phyloP scores from a whole-genome alignment of 1,140 invertebrate species.

The Heliconius congener region DNA sequence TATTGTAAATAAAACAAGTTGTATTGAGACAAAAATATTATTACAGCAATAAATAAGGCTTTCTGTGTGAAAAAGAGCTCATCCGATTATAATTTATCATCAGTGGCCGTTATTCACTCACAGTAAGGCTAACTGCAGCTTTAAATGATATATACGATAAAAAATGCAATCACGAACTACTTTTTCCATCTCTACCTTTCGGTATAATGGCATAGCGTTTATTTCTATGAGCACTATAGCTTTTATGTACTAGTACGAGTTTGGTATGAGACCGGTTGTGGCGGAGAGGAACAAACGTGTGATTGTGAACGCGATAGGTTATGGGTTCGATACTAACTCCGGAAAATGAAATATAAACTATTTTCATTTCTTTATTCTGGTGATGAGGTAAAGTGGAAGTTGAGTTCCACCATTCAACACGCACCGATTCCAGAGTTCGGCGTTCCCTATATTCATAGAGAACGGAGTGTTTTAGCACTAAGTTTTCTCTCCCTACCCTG shows the following conservation, averaged over 20 bases:
- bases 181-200: background rate
- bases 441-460: no score
- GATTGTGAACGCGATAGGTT: no score
- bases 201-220: background rate
- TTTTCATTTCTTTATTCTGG: no score
- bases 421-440: no score
- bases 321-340: no score
- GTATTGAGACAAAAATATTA: background rate
- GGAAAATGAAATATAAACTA: no score
- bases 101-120: constrained; percentile 17
- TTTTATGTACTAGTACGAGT: background rate
- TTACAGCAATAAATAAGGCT: constrained; percentile 24
- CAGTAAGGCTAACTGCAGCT: constrained; percentile 21
- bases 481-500: no score
- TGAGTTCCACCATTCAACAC: no score
- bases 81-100: constrained; percentile 16
- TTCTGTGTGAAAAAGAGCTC: constrained; percentile 26
- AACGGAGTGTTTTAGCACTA: no score
- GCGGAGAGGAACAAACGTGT: no score
- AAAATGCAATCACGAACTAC: background rate
- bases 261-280: no score
- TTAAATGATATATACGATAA: background rate
- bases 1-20: constrained; percentile 1
- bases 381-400: no score
- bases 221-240: background rate